A percentile compares a stretch with the other conserved stretches of the same genome.
Conservation (phyloP, 2,888 invertebrate species). For the Invenusta paracnida region DNA sequence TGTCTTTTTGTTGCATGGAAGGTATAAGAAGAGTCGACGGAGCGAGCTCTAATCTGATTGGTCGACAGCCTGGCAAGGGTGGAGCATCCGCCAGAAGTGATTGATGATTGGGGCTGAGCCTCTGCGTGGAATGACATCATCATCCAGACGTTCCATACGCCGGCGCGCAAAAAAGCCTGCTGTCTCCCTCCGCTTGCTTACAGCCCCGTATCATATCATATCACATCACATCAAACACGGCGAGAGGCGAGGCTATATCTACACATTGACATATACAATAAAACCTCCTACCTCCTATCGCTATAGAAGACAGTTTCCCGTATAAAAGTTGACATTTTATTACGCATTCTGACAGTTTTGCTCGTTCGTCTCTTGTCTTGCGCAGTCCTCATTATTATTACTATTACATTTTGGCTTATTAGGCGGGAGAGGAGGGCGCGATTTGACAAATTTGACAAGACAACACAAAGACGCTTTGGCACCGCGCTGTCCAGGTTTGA, state of each 20-base stretch:
- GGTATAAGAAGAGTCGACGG: too few relatives aligned
- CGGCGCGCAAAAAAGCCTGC: neutral
- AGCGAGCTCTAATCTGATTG: neutral
- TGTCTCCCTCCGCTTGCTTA: too few relatives aligned
- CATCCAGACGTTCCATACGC: too few relatives aligned
- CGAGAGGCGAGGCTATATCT: too few relatives aligned
- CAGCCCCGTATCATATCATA: too few relatives aligned
- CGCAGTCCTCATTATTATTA: too few relatives aligned
- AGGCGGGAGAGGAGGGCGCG: neutral
- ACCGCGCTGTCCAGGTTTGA: too few relatives aligned
- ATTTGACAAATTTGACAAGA: slow-evolving; percentile 20
- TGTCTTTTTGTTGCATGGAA: too few relatives aligned
- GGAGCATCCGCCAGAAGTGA: neutral
- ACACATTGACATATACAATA: too few relatives aligned
- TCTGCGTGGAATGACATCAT: neutral
- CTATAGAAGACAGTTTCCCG: neutral
- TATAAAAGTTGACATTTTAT: slow-evolving; percentile 22
- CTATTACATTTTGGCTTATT: too few relatives aligned
- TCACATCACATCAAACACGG: too few relatives aligned
- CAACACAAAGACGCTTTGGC: neutral
- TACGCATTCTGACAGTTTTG: slow-evolving; percentile 21
- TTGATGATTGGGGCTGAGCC: neutral
- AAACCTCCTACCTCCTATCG: too few relatives aligned
- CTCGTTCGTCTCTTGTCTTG: neutral
- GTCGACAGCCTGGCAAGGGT: neutral